Evolutionary conservation across 53 echinoderm and acorn worm genomes (phyloP).

Genomic region (Mesocentrotus franciscanus): DNA sequence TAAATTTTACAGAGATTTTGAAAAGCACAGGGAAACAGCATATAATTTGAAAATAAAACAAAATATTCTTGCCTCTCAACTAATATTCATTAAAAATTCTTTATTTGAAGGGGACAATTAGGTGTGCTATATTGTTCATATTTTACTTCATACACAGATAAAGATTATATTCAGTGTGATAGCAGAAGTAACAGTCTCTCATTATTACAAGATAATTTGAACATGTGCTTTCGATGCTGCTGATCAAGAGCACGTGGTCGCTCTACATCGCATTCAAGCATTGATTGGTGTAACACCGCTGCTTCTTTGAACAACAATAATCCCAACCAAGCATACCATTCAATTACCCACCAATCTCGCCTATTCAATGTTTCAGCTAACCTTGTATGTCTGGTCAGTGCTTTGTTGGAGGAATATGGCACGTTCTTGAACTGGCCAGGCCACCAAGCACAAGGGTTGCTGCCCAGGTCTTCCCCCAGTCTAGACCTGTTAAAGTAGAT

Average conservation of each 20-base stretch:
- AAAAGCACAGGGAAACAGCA: too few species aligned
- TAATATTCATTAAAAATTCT: too few species aligned
- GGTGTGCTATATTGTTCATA: not conserved
- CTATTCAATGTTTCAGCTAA: not conserved
- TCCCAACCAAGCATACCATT: slow-evolving; percentile 1
- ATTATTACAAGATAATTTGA: not conserved
- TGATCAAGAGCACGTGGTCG: not conserved
- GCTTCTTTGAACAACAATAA: not conserved
- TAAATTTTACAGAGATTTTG: too few species aligned
- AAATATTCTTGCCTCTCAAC: too few species aligned
- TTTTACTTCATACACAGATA: not conserved
- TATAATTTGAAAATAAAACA: too few species aligned
- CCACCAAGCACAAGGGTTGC: not conserved
- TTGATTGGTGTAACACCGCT: not conserved
- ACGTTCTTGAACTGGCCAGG: slow-evolving; percentile 48
- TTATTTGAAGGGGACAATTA: too few species aligned
- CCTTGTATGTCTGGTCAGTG: slow-evolving; percentile 28
- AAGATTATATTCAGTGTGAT: not conserved
- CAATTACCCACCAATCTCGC: slow-evolving; percentile 10
- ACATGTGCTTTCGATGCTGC: not conserved
- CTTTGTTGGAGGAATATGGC: slow-evolving; percentile 20
- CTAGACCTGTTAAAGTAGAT: slow-evolving; percentile 31
- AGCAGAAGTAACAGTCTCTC: not conserved
- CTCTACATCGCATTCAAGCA: not conserved
- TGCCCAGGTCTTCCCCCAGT: not conserved